Base-by-base conservation (phyloP, 2,888 invertebrate genomes). In the Phaedon cochleariae region DNA sequence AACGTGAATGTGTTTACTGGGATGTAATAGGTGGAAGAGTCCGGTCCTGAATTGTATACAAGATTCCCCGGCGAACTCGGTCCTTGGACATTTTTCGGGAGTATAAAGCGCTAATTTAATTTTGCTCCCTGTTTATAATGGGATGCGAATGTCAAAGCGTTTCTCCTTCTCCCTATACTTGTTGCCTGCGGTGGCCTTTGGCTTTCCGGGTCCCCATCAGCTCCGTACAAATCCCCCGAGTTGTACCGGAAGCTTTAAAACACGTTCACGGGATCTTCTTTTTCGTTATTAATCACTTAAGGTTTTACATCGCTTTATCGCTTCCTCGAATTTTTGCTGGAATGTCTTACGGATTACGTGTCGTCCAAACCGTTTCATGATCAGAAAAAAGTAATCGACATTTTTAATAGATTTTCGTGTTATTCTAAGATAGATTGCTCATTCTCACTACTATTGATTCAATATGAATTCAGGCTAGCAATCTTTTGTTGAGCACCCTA, bases 21-120 rank as follows among this genome's bases (percentile, higher is more conserved):
- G 7, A 26, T 26, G 7, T 26, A 7, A 5, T 26, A 5, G 3
- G 26, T 48, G 29, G 15, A 18, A 26, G 45, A 55, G 18, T 57
- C 26, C 64, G 64, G 64, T 9, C 64, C 64, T 64, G 64, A 18
- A 31, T 22, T 21, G 21, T 52, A 46, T 6, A 46, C 29, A 63
- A 46, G 60, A 60, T 55, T 64, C 54, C 60, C 60, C 48, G 31
- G 64, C 54, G 46, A 22, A 57, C 64, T 75, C 71, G 69, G 66
- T 75, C 74, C 76, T 79, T 79, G 74, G 76, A 73, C 75, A 75
- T 78, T 79, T 77, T 77, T 69, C 67, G 68, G 65, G 74, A 77
- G 75, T 77, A 80, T 78, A 79, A 80, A 80, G 79, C 80, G 77
- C 80, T 81, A 81, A 81, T 81, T 81, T 81, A 81, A 82, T 82